Conservation (phyloP, 2,113 vertebrate species). For the Tautogolabrus adspersus region DNA sequence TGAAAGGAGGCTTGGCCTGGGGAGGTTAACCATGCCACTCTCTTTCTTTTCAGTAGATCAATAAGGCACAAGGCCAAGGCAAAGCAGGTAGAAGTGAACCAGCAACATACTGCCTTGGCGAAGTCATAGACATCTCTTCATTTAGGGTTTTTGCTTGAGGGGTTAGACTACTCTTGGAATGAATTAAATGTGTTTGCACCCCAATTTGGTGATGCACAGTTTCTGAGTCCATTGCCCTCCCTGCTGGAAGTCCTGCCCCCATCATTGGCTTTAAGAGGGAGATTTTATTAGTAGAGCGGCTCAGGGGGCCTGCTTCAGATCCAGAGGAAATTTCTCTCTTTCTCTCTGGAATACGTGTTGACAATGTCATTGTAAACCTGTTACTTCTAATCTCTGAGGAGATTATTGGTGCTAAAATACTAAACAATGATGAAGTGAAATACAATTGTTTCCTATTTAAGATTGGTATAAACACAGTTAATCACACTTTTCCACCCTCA, state of each 20-base stretch:
- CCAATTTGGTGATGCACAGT: slow-evolving; percentile 13
- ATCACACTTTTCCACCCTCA: not conserved
- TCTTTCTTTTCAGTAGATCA: slow-evolving; percentile 51
- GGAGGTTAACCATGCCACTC: slow-evolving; percentile 35
- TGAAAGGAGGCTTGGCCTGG: slow-evolving; percentile 50
- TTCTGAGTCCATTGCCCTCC: slow-evolving; percentile 37
- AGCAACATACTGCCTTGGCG: slow-evolving; percentile 45
- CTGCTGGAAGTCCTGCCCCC: slow-evolving; percentile 20
- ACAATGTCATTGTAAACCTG: slow-evolving; percentile 54
- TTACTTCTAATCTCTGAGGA: slow-evolving; percentile 54
- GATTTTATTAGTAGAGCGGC: slow-evolving; percentile 30
- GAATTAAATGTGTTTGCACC: slow-evolving; percentile 40
- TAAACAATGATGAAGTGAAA: no score
- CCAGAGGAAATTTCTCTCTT: slow-evolving; percentile 37
- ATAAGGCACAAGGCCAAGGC: slow-evolving; percentile 71
- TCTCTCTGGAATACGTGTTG: slow-evolving; percentile 25
- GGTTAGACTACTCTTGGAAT: slow-evolving; percentile 38
- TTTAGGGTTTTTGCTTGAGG: slow-evolving; percentile 51
- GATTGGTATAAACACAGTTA: not conserved
- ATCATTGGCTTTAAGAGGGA: not conserved
- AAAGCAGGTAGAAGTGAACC: slow-evolving; percentile 50
- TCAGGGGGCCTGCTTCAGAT: slow-evolving; percentile 12
- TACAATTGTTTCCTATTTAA: not conserved
- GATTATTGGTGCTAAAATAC: slow-evolving; percentile 18
- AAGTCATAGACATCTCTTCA: slow-evolving; percentile 58